Evolutionary conservation across 2,888 invertebrate genomes (phyloP).

Genomic region (Sycophila texana): DNA sequence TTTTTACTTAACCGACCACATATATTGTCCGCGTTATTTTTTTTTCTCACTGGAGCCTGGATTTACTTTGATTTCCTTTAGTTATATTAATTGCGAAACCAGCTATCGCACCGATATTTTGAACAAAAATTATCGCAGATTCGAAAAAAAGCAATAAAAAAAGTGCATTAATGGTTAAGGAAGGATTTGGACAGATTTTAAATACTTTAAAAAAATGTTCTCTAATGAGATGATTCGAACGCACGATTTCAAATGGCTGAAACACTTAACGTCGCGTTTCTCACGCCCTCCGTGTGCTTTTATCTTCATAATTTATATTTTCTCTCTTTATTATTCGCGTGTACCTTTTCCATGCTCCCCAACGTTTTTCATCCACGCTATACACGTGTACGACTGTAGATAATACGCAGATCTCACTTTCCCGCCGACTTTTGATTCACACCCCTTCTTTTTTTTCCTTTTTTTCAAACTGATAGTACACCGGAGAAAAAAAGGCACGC

Average conservation of each 20-base stretch:
- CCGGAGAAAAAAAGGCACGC: constrained; percentile 15
- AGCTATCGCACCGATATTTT: too few relatives aligned
- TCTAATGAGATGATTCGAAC: background rate
- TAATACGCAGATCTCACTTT: background rate
- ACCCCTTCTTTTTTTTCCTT: constrained; percentile 21
- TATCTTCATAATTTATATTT: constrained; percentile 48
- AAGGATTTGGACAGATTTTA: background rate
- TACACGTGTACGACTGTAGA: background rate
- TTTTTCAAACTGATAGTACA: constrained; percentile 46
- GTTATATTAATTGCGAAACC: too few relatives aligned
- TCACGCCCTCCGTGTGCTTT: constrained; percentile 20
- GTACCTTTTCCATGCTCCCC: background rate
- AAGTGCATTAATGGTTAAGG: background rate
- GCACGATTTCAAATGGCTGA: constrained; percentile 16
- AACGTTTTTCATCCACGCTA: background rate
- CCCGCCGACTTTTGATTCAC: constrained; percentile 41
- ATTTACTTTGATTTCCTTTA: too few relatives aligned
- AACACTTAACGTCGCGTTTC: background rate
- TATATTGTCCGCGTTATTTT: background rate
- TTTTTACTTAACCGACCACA: constrained; percentile 3
- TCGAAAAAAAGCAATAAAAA: too few relatives aligned
- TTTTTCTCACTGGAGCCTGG: too few relatives aligned
- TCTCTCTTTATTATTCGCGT: constrained; percentile 40
- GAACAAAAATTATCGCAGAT: too few relatives aligned
- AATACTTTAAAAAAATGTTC: background rate